Evolutionary conservation across 2,113 vertebrate genomes (phyloP), one percentile per base, ranked within the genome.

Genomic region (Camelus bactrianus): DNA sequence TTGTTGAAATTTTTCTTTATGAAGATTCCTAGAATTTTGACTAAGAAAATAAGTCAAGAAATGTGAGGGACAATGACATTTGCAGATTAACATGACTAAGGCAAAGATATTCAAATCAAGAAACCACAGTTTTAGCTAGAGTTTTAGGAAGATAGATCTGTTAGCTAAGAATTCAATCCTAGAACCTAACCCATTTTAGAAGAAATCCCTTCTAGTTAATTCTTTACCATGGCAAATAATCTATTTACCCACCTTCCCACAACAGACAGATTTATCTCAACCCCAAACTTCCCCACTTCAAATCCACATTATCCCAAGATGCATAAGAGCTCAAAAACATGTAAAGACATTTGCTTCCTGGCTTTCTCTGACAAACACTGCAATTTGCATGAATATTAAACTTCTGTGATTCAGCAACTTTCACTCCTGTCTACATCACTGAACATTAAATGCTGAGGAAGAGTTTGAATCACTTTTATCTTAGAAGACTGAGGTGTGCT

Each of bases 351-450:
- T 98, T 97, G 93, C 98, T 95, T 72, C 50, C 69, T 52, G 93
- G 95, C 89, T 98, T 96, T 97, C 96, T 97, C 95, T 95, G 95
- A 98, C 96, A 97, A 98, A 97, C 93, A 97, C 94, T 98, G 98
- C 97, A 95, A 98, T 97, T 93, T 98, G 86, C 97, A 98, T 97
- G 97, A 98, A 96, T 97, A 98, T 97, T 96, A 98, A 98, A 98
- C 97, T 99, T 98, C 95, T 98, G 97, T 97, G 97, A 98, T 97
- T 98, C 98, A 98, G 98, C 98, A 98, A 91, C 94, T 98, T 98
- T 98, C 94, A 86, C 97, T 93, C 62, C 93, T 83, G 90, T 50
- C 79, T 97, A 22, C 94, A 95, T 97, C 89, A 85, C 89, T 42
- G 32, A 87, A 95, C 95, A 64, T 77, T 93, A 97, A 98, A 97